Conservation (phyloP, 2,113 vertebrate species). For the Protobothrops mucrosquamatus region DNA sequence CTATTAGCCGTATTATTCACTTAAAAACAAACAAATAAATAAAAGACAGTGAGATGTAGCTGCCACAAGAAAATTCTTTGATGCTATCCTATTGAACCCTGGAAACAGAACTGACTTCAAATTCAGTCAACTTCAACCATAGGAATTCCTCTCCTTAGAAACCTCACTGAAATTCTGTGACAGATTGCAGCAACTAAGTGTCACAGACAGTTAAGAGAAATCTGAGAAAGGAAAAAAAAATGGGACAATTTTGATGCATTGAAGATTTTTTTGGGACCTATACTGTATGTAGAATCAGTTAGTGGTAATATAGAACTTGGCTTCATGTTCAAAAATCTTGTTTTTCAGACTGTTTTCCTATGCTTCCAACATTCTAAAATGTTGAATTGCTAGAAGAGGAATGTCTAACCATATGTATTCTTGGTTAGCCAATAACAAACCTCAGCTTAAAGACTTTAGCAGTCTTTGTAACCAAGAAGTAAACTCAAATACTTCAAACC, state of each 20-base stretch:
- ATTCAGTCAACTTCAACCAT: neutral
- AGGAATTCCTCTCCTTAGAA: neutral
- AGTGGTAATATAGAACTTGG: neutral
- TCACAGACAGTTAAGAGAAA: neutral
- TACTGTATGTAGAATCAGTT: neutral
- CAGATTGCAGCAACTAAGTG: neutral
- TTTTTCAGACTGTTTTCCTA: neutral
- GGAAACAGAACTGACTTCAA: neutral
- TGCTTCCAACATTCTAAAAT: neutral
- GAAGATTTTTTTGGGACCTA: neutral
- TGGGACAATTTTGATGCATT: neutral
- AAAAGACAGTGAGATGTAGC: constrained; percentile 13
- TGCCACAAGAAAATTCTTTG: neutral
- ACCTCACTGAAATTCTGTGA: neutral
- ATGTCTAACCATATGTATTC: neutral
- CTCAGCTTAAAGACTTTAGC: neutral
- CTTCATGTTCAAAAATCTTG: neutral
- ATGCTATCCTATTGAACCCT: neutral
- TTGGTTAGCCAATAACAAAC: neutral
- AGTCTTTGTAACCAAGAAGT: neutral
- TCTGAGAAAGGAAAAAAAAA: neutral
- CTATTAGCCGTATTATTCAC: constrained; percentile 15
- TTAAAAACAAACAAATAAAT: constrained; percentile 10
- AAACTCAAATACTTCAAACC: neutral
- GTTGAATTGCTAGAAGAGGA: neutral